phyloP scores from a whole-genome alignment of 2,888 invertebrate genomes.

The Himalopsyche japonica region DNA sequence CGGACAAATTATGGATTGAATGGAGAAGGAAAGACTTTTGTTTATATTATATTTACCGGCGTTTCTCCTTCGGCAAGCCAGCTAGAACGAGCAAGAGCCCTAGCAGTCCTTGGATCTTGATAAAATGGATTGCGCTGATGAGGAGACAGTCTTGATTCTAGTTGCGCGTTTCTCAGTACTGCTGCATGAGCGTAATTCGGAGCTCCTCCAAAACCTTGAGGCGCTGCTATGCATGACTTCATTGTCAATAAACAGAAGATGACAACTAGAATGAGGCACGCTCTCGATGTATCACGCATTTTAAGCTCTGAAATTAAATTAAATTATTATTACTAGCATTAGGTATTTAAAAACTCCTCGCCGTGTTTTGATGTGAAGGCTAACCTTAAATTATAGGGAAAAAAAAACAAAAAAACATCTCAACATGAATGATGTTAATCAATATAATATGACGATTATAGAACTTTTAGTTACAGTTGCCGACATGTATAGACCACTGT shows the following conservation, averaged over 20 bases:
- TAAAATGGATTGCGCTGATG: conserved; percentile 63
- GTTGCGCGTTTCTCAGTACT: conserved; percentile 60
- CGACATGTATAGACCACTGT: too few relatives aligned
- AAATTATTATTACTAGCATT: too few relatives aligned
- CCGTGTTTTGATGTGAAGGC: too few relatives aligned
- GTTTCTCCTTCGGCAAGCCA: conserved; percentile 66
- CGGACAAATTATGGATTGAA: too few relatives aligned
- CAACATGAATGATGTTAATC: too few relatives aligned
- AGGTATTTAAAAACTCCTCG: too few relatives aligned
- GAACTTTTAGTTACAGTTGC: too few relatives aligned
- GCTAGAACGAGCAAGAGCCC: conserved; percentile 60
- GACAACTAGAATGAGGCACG: neutral
- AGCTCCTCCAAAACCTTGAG: neutral
- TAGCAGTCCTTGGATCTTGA: conserved; percentile 60
- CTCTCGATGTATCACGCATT: neutral
- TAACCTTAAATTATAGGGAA: too few relatives aligned
- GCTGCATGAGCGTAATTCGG: conserved; percentile 53
- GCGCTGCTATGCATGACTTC: neutral
- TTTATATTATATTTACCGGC: conserved; percentile 49
- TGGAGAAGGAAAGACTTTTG: too few relatives aligned
- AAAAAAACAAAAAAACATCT: too few relatives aligned
- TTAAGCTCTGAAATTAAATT: neutral
- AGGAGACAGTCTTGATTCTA: conserved; percentile 62
- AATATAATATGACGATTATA: too few relatives aligned
- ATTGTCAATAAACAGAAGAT: neutral